A percentile compares a stretch with the other conserved stretches of the same genome.
Evolutionary conservation across 1,140 invertebrate genomes (phyloP).

Genomic region (Mactra quadrangularis): DNA sequence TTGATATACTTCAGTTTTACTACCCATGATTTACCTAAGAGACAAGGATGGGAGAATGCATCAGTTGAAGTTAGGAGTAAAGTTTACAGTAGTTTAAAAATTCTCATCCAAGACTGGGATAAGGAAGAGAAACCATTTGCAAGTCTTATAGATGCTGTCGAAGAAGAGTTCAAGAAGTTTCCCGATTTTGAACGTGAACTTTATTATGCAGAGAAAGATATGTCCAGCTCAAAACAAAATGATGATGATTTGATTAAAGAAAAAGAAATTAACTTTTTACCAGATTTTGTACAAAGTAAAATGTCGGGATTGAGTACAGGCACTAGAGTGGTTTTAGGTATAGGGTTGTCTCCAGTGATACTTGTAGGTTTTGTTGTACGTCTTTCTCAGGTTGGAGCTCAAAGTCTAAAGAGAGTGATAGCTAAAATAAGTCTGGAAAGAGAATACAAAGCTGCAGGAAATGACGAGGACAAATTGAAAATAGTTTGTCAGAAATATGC

Average conservation of each 20-base stretch:
- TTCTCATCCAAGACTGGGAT: slow-evolving; percentile 66
- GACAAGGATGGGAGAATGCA: slow-evolving; percentile 12
- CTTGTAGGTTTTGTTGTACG: slow-evolving; percentile 31
- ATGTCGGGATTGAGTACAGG: slow-evolving; percentile 2
- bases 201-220: slow-evolving; percentile 49
- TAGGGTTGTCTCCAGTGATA: slow-evolving; percentile 35
- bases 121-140: slow-evolving; percentile 38
- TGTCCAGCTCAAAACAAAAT: background rate
- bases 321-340: slow-evolving; percentile 20
- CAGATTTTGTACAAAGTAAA: slow-evolving; percentile 38
- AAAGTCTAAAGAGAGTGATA: slow-evolving; percentile 7
- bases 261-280: slow-evolving; percentile 20
- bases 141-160: slow-evolving; percentile 37
- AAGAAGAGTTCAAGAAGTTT: slow-evolving; percentile 62
- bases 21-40: slow-evolving; percentile 34
- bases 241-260: slow-evolving; percentile 2
- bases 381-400: slow-evolving; percentile 11
- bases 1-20: slow-evolving; percentile 30
- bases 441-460: slow-evolving; percentile 25
- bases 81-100: slow-evolving; percentile 61
- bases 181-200: slow-evolving; percentile 65
- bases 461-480: slow-evolving; percentile 38
- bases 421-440: slow-evolving; percentile 16
- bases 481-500: slow-evolving; percentile 60
- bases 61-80: slow-evolving; percentile 52